Evolutionary conservation across 2,888 invertebrate species (phyloP).

Genomic region (Rhagonycha lutea): DNA sequence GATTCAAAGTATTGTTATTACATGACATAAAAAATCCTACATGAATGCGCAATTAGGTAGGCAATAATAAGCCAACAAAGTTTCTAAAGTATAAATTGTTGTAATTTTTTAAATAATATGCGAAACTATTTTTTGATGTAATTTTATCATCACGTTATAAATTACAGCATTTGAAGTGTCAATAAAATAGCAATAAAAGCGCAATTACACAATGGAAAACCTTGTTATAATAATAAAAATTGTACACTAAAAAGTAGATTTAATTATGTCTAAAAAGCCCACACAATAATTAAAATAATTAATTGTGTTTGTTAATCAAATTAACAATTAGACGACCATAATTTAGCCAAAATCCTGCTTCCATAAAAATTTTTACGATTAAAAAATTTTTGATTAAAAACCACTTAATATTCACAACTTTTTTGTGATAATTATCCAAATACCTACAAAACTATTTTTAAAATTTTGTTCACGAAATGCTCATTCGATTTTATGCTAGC

Average conservation of each 20-base stretch:
- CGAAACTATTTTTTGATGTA: not conserved
- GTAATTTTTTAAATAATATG: not conserved
- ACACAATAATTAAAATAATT: not conserved
- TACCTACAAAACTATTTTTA: not conserved
- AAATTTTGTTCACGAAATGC: not conserved
- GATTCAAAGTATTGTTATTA: not conserved
- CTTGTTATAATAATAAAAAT: slow-evolving; percentile 3
- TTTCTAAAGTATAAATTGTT: not conserved
- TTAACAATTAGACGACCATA: not conserved
- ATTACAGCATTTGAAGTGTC: slow-evolving; percentile 1
- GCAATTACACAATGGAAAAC: not conserved
- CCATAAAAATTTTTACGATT: not conserved
- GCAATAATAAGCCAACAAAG: not conserved
- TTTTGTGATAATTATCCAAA: not conserved
- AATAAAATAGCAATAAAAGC: slow-evolving; percentile 3
- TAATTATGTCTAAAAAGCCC: not conserved
- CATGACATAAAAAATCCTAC: not conserved
- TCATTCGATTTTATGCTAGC: not conserved
- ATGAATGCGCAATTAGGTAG: not conserved
- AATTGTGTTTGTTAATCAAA: not conserved
- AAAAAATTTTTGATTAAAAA: not conserved
- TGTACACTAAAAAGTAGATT: not conserved
- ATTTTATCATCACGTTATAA: not conserved
- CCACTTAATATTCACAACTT: not conserved
- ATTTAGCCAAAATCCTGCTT: not conserved